These are phyloP conservation scores for Drosophila pandora DNA, from an alignment of 1,140 invertebrate genomes.

Conservation along the genomic window DNA sequence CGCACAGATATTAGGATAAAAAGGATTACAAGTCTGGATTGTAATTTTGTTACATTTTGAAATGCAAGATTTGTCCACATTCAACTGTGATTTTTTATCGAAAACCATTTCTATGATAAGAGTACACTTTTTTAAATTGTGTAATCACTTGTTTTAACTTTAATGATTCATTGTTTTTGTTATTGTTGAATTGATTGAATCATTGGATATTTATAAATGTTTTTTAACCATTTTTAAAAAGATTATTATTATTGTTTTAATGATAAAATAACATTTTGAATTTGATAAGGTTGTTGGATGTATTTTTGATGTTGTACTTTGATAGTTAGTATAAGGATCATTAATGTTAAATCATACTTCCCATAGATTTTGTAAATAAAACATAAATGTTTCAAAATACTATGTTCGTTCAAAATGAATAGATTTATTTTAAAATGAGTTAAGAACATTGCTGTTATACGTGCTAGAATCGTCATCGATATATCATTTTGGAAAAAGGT, in stretches of 20 bases:
- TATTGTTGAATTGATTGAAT: constrained; percentile 29
- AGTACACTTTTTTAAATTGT: constrained; percentile 15
- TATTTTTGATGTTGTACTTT: too few species aligned
- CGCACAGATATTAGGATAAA: constrained; percentile 7
- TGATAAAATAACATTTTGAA: neutral
- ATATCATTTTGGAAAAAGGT: constrained; percentile 52
- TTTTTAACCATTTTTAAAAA: neutral
- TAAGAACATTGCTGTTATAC: constrained; percentile 68
- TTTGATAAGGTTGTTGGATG: too few species aligned
- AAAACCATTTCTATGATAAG: constrained; percentile 28
- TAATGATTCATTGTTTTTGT: constrained; percentile 15
- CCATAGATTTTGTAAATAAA: too few species aligned
- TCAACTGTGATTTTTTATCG: constrained; percentile 61
- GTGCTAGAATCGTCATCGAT: constrained; percentile 72
- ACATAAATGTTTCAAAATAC: neutral
- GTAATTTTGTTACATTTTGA: constrained; percentile 18
- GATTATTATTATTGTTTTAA: neutral
- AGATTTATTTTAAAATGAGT: constrained; percentile 72
- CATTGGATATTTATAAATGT: constrained; percentile 7
- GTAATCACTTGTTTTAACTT: constrained; percentile 30
- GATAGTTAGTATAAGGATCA: too few species aligned
- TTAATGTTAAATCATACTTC: too few species aligned
- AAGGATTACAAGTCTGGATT: constrained; percentile 27
- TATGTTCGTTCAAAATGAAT: constrained; percentile 66
- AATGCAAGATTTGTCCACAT: constrained; percentile 22